Evolutionary conservation across 2,888 invertebrate genomes (phyloP).

Genomic region (Argyra leucocephala): DNA sequence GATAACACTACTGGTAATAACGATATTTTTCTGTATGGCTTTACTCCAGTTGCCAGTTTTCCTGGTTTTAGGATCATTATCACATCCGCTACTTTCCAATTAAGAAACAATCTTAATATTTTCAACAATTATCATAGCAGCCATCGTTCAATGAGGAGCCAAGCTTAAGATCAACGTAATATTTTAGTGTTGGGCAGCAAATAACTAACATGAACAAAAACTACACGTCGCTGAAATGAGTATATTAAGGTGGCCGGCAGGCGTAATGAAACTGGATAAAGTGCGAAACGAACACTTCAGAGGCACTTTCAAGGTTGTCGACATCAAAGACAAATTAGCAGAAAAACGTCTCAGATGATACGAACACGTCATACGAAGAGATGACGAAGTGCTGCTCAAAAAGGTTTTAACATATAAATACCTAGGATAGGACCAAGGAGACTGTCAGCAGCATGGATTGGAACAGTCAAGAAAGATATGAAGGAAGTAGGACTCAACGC

Average conservation of each 20-base stretch:
- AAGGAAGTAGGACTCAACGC: background rate
- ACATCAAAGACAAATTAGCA: background rate
- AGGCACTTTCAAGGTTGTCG: background rate
- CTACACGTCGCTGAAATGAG: background rate
- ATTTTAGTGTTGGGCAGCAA: background rate
- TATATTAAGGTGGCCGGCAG: background rate
- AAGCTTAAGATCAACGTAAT: too few relatives aligned
- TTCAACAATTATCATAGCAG: too few relatives aligned
- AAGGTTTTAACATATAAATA: background rate
- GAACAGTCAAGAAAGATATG: background rate
- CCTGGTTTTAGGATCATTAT: too few relatives aligned
- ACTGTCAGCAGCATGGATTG: background rate
- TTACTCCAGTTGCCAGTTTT: too few relatives aligned
- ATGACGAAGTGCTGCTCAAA: background rate
- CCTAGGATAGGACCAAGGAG: background rate
- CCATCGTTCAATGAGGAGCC: too few relatives aligned
- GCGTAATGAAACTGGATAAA: background rate
- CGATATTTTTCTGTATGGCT: too few relatives aligned
- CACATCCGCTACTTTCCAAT: too few relatives aligned
- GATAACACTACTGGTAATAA: too few relatives aligned
- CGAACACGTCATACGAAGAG: background rate
- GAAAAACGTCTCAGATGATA: background rate
- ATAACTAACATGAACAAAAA: background rate
- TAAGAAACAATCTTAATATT: too few relatives aligned
- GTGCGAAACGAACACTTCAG: background rate